Evolutionary conservation across 2,113 vertebrate genomes (phyloP).

Genomic region (Bujurquina vittata): DNA sequence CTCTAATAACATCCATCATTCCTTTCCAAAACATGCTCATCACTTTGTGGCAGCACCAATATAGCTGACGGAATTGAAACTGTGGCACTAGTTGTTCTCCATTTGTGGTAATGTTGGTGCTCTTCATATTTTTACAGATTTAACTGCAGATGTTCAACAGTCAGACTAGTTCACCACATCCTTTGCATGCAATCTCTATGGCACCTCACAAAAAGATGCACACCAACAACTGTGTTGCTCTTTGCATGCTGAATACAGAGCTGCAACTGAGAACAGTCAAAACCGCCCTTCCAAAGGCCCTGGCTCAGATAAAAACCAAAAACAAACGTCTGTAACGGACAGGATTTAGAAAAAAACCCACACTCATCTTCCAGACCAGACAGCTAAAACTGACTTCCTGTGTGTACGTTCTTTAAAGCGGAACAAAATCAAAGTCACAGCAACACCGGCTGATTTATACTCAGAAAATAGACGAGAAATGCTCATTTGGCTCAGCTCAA

Average conservation of each 20-base stretch:
- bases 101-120: conserved; percentile 33
- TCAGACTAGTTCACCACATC: conserved; percentile 64
- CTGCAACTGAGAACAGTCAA: conserved; percentile 13
- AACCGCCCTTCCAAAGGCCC: not conserved
- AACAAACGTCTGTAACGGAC: conserved; percentile 23
- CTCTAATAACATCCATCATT: not conserved
- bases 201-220: not conserved
- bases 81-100: not conserved
- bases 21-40: not conserved
- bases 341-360: not conserved
- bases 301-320: conserved; percentile 19
- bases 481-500: conserved; percentile 1
- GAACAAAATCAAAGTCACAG: conserved; percentile 1
- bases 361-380: conserved; percentile 38
- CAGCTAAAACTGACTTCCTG: conserved; percentile 54
- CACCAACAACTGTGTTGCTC: conserved; percentile 24
- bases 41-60: not conserved
- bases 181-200: conserved; percentile 41
- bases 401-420: not conserved
- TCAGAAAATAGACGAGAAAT: not conserved
- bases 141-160: conserved; percentile 36
- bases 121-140: conserved; percentile 36
- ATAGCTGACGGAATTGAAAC: not conserved
- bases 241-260: not conserved
- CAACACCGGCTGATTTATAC: not conserved